Base-by-base conservation (phyloP, 2,888 invertebrate species). In the Melieria picta region DNA sequence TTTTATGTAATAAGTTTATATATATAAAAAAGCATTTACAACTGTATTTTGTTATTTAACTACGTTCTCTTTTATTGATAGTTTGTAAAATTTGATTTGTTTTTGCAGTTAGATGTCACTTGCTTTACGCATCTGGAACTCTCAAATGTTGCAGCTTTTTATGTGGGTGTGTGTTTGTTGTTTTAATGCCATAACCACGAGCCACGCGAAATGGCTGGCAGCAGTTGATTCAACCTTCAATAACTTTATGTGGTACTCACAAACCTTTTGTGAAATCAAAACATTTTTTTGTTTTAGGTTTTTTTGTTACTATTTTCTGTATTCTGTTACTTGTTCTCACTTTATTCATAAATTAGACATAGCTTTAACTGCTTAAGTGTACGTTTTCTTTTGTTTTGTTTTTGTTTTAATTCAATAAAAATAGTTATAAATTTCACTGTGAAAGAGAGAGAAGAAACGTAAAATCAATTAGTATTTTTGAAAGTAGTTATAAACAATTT, bases 21-120 rank as follows among this genome's bases (percentile, higher is more conserved):
- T 30, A 30, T 75, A 73, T 75, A 75, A 75, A 75, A 75, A 75
- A 75, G 75, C 75, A 75, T 73, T 74, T 75, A 75, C 75, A 75
- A 73, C 73, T 73, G 71, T 67, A 73, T 75, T 73, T 30, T 30
- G 30, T 30, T 30, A 30, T 30, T 30, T 30, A 30, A 30, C 30
- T 30, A 30, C 30, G 30, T 30, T 30, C 30, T 30, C 30, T 30
- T 30, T 30, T 30, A 30, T 30, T 30, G 30, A 30, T 30, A 30
- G 30, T 30, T 30, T 30, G 30, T 30, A 30, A 30, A 30, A 30
- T 30, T 30, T 30, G 30, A 30, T 30, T 30, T 30, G 30, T 30
- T 30, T 30, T 30, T 30, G 30, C 30, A 30, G 30, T 30, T 30
- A 30, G 30, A 30, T 30, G 30, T 30, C 30, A 30, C 30, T 30